Evolutionary conservation across 1,140 invertebrate species (phyloP).

Genomic region (Medauroidea extradentata): DNA sequence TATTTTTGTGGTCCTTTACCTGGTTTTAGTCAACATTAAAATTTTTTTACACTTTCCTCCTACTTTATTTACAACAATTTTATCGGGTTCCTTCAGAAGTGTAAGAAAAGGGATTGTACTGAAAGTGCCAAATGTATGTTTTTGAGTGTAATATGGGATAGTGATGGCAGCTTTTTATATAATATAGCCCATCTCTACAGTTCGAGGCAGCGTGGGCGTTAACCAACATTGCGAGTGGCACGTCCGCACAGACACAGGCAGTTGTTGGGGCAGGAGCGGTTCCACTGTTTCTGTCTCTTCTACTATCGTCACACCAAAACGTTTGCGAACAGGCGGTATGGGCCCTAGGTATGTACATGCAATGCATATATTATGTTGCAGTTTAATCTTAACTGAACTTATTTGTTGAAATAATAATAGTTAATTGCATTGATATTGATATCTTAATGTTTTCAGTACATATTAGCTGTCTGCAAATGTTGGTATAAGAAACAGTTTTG

Average conservation of each 20-base stretch:
- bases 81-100: too few species aligned
- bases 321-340: constrained; percentile 99
- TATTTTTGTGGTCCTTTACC: too few species aligned
- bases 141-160: too few species aligned
- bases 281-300: constrained; percentile 86
- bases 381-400: too few species aligned
- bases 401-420: too few species aligned
- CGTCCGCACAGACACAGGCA: constrained; percentile 91
- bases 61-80: too few species aligned
- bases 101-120: too few species aligned
- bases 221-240: constrained; percentile 98
- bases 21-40: too few species aligned
- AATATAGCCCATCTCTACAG: constrained; percentile 80
- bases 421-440: neutral
- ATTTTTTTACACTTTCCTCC: too few species aligned
- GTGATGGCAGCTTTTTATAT: too few species aligned
- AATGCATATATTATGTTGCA: constrained; percentile 2
- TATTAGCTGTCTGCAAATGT: neutral
- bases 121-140: too few species aligned
- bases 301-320: constrained; percentile 91
- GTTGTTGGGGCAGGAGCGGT: constrained; percentile 94
- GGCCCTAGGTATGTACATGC: constrained; percentile 83
- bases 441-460: neutral
- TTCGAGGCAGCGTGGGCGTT: constrained; percentile 99
- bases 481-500: neutral